phyloP scores from a whole-genome alignment of 2,888 invertebrate genomes.

The Copidosoma aretas region DNA sequence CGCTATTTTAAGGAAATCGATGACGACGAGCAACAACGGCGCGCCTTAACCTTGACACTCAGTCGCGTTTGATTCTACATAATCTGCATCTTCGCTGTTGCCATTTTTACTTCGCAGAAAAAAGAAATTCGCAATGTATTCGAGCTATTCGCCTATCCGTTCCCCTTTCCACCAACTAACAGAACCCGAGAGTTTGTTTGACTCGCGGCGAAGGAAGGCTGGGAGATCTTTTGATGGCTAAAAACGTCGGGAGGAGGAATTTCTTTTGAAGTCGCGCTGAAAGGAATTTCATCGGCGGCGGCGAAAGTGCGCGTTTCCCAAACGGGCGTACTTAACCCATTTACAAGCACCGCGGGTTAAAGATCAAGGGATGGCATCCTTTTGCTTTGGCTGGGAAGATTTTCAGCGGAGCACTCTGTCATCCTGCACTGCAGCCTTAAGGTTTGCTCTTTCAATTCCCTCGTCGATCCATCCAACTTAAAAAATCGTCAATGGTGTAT shows the following conservation, averaged over 20 bases:
- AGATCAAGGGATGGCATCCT: constrained; percentile 9
- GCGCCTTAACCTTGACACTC: constrained; percentile 27
- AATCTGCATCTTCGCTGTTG: no score
- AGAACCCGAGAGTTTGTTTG: background rate
- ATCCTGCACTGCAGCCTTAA: no score
- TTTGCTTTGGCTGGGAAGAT: background rate
- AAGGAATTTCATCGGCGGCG: constrained; percentile 8
- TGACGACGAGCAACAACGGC: background rate
- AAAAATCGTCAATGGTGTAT: no score
- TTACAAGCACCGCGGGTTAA: constrained; percentile 13
- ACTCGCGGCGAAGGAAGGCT: background rate
- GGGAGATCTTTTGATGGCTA: constrained; percentile 4
- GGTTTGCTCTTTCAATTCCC: no score
- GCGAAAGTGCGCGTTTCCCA: background rate
- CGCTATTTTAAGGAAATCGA: background rate
- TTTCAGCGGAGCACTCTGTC: no score
- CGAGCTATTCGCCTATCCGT: no score
- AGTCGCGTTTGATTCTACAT: background rate
- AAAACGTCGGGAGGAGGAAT: constrained; percentile 4
- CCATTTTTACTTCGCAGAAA: no score
- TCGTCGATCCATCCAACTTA: no score
- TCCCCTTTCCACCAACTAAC: no score
- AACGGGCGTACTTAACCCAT: constrained; percentile 17
- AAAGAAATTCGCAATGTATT: no score
- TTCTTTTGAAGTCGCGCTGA: background rate